Percentiles rank a stretch among this genome's conserved stretches.
Evolutionary conservation across 2,888 invertebrate species (phyloP).

Genomic region (Rapana venosa): DNA sequence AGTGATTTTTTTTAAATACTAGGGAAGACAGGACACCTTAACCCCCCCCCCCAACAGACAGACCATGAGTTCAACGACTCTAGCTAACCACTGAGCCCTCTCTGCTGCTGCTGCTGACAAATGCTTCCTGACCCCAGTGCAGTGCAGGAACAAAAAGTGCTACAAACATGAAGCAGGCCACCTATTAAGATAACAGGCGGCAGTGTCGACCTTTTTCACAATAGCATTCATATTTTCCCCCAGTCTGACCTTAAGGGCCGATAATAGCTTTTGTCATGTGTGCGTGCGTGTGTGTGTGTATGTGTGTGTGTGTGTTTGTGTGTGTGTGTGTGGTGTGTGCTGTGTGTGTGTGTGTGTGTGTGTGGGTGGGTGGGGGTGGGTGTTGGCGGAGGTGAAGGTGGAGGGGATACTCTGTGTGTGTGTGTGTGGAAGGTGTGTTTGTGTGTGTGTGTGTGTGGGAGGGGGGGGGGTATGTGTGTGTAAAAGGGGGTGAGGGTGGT

Average conservation of each 20-base stretch:
- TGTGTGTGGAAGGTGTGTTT: neutral
- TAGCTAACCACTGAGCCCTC: neutral
- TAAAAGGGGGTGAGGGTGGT: too few species aligned
- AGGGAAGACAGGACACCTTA: too few species aligned
- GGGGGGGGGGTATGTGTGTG: neutral
- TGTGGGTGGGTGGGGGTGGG: neutral
- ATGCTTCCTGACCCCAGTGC: neutral
- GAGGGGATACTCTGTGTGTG: neutral
- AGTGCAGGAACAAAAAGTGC: neutral
- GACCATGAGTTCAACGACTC: too few species aligned
- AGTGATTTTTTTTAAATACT: too few species aligned
- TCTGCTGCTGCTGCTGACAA: neutral
- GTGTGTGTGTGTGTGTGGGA: neutral
- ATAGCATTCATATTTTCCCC: neutral
- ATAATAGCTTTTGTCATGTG: neutral
- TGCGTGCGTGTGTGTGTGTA: neutral
- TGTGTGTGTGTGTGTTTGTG: constrained; percentile 6
- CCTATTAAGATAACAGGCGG: neutral
- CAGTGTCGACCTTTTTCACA: constrained; percentile 4
- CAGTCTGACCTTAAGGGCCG: neutral
- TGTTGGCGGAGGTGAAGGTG: neutral
- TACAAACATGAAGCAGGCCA: neutral
- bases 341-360: constrained; percentile 1
- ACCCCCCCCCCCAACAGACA: too few species aligned
- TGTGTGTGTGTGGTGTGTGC: constrained; percentile 5